Evolutionary conservation across 2,113 vertebrate genomes (phyloP).

Genomic region (Danio rerio): DNA sequence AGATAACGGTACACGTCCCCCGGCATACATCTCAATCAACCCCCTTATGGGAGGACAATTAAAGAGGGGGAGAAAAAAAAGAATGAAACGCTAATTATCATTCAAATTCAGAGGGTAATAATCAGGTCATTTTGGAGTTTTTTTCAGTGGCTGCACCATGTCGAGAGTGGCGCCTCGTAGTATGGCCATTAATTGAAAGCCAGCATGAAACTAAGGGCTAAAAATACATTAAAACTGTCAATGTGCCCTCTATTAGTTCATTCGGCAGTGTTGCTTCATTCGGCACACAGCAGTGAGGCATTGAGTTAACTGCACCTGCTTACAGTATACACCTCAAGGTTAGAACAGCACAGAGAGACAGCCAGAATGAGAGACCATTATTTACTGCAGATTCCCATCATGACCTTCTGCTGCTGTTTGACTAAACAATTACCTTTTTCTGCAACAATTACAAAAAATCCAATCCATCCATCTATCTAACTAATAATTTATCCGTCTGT

Average conservation of each 20-base stretch:
- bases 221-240: conserved; percentile 45
- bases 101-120: conserved; percentile 81
- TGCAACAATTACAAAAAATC: background rate
- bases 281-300: background rate
- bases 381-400: conserved; percentile 4
- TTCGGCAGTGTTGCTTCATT: conserved; percentile 8
- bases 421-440: background rate
- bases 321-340: conserved; percentile 22
- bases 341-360: background rate
- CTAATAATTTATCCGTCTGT: no score
- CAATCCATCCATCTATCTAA: no score
- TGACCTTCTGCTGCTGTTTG: conserved; percentile 1
- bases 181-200: conserved; percentile 77
- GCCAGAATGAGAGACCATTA: background rate
- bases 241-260: conserved; percentile 41
- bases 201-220: conserved; percentile 65
- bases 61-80: conserved; percentile 72
- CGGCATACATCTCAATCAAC: conserved; percentile 73
- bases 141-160: conserved; percentile 68
- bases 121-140: conserved; percentile 67
- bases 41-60: conserved; percentile 78
- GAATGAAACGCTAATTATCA: conserved; percentile 83
- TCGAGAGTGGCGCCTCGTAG: conserved; percentile 68
- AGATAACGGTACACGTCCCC: conserved; percentile 54
- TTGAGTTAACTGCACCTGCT: conserved; percentile 6